These are phyloP conservation scores for Panurus biarmicus DNA, from an alignment of 2,113 vertebrate species.

Conservation along the genomic window DNA sequence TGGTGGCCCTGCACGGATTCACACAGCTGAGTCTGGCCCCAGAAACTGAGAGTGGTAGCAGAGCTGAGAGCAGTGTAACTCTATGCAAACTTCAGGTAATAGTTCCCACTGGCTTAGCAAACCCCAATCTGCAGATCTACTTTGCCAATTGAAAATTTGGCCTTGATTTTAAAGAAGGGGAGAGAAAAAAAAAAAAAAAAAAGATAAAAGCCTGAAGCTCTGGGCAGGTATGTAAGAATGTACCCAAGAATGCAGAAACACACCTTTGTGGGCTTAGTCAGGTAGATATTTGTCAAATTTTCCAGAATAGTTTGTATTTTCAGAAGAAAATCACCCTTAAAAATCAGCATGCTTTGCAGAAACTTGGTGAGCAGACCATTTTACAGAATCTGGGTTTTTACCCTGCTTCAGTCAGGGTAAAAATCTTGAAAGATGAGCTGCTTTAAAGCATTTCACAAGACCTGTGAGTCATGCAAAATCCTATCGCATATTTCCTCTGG, in stretches of 20 bases:
- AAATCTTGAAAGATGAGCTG: neutral
- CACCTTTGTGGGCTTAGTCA: neutral
- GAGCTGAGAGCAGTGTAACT: neutral
- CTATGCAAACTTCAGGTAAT: neutral
- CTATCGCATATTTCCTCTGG: neutral
- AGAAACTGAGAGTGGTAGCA: neutral
- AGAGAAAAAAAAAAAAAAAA: neutral
- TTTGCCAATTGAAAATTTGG: neutral
- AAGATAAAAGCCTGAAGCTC: neutral
- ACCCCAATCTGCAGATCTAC: neutral
- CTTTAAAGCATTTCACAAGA: conserved; percentile 29
- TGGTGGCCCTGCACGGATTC: neutral
- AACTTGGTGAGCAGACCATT: neutral
- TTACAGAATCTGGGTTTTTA: neutral
- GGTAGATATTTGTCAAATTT: neutral
- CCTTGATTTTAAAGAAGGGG: neutral
- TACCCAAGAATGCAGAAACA: neutral
- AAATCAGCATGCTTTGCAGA: neutral
- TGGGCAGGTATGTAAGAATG: neutral
- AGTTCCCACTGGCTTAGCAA: neutral
- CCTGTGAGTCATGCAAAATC: neutral
- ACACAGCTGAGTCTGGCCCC: neutral
- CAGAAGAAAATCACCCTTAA: neutral
- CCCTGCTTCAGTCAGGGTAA: neutral
- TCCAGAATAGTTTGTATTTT: neutral